A percentile compares a stretch with the other conserved stretches of the same genome.
These are phyloP conservation scores for Melopsittacus undulatus DNA, from an alignment of 2,797 vertebrate genomes.

Conservation along the genomic window DNA sequence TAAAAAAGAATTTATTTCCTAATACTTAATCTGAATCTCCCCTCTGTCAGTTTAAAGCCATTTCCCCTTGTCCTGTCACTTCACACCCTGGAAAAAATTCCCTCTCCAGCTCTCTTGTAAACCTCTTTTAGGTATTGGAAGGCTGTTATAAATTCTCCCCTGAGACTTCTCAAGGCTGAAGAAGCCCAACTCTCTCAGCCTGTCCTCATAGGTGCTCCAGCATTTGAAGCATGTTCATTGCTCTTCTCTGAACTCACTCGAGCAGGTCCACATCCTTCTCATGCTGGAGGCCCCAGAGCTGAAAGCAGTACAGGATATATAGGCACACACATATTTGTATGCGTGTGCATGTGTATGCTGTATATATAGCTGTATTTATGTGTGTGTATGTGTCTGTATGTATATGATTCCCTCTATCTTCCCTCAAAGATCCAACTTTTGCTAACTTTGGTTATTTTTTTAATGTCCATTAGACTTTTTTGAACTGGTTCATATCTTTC, in stretches of 20 bases:
- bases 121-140: neutral
- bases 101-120: neutral
- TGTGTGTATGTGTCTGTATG: accelerated
- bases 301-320: neutral
- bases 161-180: neutral
- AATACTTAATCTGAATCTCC: neutral
- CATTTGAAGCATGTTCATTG: neutral
- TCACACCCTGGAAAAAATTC: neutral
- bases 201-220: neutral
- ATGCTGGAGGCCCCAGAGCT: neutral
- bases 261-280: neutral
- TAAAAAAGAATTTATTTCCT: neutral
- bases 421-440: neutral
- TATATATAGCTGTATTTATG: neutral
- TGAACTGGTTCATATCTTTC: neutral
- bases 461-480: neutral
- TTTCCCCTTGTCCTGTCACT: neutral
- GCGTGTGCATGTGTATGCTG: neutral
- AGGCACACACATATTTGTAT: neutral
- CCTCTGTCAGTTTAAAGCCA: neutral
- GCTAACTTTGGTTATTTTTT: neutral
- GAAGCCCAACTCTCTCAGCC: neutral
- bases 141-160: neutral
- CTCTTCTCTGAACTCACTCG: neutral
- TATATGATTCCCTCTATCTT: neutral